phyloP scores from a whole-genome alignment of 1,140 invertebrate genomes.

The Tetramorium alpestre region DNA sequence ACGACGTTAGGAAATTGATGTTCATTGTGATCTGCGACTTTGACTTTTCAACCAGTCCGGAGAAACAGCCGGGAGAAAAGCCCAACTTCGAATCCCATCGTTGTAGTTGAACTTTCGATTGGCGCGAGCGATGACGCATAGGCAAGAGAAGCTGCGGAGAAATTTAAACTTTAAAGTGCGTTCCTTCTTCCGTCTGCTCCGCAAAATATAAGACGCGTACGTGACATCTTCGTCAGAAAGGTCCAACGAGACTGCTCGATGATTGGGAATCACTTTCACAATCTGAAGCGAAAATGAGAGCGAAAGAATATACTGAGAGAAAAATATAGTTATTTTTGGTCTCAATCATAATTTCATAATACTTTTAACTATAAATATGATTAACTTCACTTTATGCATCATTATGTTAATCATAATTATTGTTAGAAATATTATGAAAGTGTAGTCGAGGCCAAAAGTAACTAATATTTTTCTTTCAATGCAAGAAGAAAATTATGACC shows the following conservation, averaged over 20 bases:
- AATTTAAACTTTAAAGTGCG: slow-evolving; percentile 58
- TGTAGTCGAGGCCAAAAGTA: too few species aligned
- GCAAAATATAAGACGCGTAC: slow-evolving; percentile 32
- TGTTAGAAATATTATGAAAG: too few species aligned
- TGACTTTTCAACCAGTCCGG: slow-evolving; percentile 10
- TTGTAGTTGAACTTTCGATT: slow-evolving; percentile 48
- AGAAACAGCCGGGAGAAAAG: slow-evolving; percentile 3
- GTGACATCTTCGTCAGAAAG: slow-evolving; percentile 20
- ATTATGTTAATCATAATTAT: too few species aligned
- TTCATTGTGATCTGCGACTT: neutral
- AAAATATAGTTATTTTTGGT: too few species aligned
- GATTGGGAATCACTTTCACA: slow-evolving; percentile 64
- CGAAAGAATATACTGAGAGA: slow-evolving; percentile 28
- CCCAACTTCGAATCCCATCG: neutral
- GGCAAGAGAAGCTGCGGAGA: neutral
- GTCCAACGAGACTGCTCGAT: neutral
- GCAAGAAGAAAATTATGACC: slow-evolving; percentile 50
- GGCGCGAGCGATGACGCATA: slow-evolving; percentile 18
- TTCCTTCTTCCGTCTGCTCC: neutral
- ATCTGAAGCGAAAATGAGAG: slow-evolving; percentile 67
- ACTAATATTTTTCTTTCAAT: too few species aligned
- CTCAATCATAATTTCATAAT: too few species aligned
- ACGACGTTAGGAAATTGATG: slow-evolving; percentile 60
- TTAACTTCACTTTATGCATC: too few species aligned
- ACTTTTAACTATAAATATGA: too few species aligned